Conservation (phyloP, 2,113 vertebrate species). For the Bombycilla garrulus region DNA sequence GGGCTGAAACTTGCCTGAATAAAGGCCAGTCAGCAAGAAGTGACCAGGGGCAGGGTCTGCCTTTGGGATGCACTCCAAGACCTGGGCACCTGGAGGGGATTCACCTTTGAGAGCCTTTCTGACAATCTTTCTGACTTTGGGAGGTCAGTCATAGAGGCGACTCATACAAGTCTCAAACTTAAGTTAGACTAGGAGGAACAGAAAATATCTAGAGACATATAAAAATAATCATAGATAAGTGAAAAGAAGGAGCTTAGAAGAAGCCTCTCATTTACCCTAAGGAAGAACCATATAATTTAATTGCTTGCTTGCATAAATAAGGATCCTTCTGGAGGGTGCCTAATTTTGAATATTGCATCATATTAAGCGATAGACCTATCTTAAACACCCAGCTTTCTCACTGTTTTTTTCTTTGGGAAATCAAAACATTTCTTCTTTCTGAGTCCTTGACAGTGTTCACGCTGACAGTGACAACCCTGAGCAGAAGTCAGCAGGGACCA, state of each 20-base stretch:
- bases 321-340: not conserved
- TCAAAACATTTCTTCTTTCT: not conserved
- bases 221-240: not conserved
- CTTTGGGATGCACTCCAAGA: not conserved
- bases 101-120: not conserved
- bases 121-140: not conserved
- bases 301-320: not conserved
- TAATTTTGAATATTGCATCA: not conserved
- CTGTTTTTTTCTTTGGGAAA: not conserved
- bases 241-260: not conserved
- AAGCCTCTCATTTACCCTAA: not conserved
- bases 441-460: not conserved
- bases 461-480: not conserved
- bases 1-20: not conserved
- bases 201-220: not conserved
- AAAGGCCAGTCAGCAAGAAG: not conserved
- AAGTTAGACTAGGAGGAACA: not conserved
- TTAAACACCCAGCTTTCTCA: not conserved
- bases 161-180: not conserved
- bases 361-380: not conserved
- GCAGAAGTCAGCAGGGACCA: not conserved
- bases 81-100: not conserved
- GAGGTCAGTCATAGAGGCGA: not conserved
- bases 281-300: not conserved
- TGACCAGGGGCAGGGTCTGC: not conserved